A percentile compares a stretch with the other conserved stretches of the same genome.
Conservation (phyloP, 2,797 vertebrate species). For the Anas flavirostris region DNA sequence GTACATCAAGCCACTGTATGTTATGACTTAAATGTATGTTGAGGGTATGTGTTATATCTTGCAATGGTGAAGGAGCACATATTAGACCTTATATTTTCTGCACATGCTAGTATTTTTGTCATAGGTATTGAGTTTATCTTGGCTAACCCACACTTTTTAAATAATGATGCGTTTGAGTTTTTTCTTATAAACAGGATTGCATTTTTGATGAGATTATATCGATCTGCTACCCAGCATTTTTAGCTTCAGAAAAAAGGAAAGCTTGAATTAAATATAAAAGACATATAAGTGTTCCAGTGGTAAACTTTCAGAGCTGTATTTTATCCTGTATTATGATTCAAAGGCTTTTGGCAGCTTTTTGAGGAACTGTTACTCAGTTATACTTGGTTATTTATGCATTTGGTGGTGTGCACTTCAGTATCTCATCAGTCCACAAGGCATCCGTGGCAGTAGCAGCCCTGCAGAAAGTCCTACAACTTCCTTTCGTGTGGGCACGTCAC, state of each 20-base stretch:
- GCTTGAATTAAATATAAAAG: background rate
- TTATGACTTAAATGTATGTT: background rate
- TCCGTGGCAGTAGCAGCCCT: background rate
- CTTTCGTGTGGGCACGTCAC: background rate
- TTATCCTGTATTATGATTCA: background rate
- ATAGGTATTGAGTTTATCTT: background rate
- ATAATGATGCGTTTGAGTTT: background rate
- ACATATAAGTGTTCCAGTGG: background rate
- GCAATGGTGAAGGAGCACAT: background rate
- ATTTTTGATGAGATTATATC: background rate
- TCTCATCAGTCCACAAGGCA: background rate
- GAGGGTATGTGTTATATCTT: background rate
- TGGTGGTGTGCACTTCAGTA: background rate
- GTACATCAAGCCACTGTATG: background rate
- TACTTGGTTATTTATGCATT: background rate
- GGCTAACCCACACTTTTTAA: background rate
- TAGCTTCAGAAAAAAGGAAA: background rate
- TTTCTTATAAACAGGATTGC: background rate
- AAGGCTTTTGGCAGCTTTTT: background rate
- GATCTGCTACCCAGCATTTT: background rate
- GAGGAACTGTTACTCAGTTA: background rate
- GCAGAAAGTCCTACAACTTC: background rate
- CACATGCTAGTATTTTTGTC: background rate
- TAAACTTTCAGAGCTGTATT: background rate
- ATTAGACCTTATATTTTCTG: background rate